Evolutionary conservation across 2,888 invertebrate genomes (phyloP), one percentile per base, ranked within the genome.

Genomic region (Conus canariensis): DNA sequence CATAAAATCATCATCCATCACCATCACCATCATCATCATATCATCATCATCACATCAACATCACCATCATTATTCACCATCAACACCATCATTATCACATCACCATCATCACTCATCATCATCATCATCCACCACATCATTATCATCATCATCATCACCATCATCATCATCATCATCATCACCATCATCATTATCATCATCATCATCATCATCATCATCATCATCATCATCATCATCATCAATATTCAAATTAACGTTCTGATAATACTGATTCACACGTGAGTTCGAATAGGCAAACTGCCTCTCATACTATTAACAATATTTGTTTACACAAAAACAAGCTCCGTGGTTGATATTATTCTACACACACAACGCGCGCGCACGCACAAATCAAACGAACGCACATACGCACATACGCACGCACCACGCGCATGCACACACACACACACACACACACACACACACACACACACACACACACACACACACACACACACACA

Each of bases 121-220:
- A n/a, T n/a, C n/a, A n/a, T n/a, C n/a, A n/a, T n/a, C 2, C 30
- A 30, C 64, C 58, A 60, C 87, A 87, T 87, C 87, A 87, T 87
- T 64, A 87, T 5, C 87, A 87, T 8, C 87, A 60, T 5, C 87
- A 8, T 87, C 87, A 6, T 87, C 87, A 87, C 6, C 87, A 87
- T 87, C 67, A 87, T 64, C 67, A 87, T 87, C 67, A 87, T 74
- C 74, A 19, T 74, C 74, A 74, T 74, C 74, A 74, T 74, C 74
- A 74, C 7, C 74, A 74, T 74, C 74, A 74, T 74, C 74, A 74
- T 74, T 8, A 74, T 74, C 74, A 74, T 74, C 74, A 64, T 64
- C 64, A 16, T 64, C 64, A 16, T 64, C 64, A 0, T 64, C 64
- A 16, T 64, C 64, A 14, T 64, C 64, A 14, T 64, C 64, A 64